Conservation (phyloP, 2,797 vertebrate genomes). For the Sandelia bainsii region DNA sequence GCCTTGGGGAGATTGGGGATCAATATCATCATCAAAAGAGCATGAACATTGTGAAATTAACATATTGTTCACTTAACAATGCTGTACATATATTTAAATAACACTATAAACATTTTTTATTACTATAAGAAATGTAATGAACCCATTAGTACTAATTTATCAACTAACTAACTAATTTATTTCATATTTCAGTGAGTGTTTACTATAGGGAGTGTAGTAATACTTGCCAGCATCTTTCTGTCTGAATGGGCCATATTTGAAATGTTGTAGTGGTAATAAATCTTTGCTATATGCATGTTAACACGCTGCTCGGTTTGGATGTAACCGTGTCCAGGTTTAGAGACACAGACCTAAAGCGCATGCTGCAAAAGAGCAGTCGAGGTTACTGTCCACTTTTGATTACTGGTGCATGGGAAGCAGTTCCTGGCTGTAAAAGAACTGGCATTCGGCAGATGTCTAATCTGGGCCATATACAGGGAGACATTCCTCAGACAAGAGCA, state of each 20-base stretch:
- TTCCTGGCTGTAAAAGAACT: conserved; percentile 54
- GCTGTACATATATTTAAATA: conserved; percentile 38
- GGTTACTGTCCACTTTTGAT: conserved; percentile 73
- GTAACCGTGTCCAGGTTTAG: conserved; percentile 73
- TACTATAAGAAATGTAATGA: conserved; percentile 23
- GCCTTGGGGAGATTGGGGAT: conserved; percentile 64
- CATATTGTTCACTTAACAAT: conserved; percentile 54
- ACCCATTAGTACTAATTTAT: conserved; percentile 38
- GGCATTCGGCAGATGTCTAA: conserved; percentile 76
- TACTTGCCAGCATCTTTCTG: conserved; percentile 46
- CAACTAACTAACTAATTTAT: too few species aligned
- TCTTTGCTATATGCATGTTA: conserved; percentile 52
- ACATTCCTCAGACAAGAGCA: conserved; percentile 73
- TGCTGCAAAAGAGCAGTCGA: conserved; percentile 36
- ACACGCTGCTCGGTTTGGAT: conserved; percentile 68
- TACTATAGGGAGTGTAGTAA: conserved; percentile 59
- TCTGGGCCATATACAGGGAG: conserved; percentile 65
- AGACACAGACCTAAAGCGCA: conserved; percentile 41
- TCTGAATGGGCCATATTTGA: conserved; percentile 41
- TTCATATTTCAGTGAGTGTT: conserved; percentile 44
- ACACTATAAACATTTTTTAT: conserved; percentile 20
- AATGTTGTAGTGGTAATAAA: conserved; percentile 47
- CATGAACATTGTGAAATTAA: conserved; percentile 59
- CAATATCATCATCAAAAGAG: conserved; percentile 74
- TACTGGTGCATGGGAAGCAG: conserved; percentile 46